Conservation (phyloP, 2,797 vertebrate species). For the Channa striata region DNA sequence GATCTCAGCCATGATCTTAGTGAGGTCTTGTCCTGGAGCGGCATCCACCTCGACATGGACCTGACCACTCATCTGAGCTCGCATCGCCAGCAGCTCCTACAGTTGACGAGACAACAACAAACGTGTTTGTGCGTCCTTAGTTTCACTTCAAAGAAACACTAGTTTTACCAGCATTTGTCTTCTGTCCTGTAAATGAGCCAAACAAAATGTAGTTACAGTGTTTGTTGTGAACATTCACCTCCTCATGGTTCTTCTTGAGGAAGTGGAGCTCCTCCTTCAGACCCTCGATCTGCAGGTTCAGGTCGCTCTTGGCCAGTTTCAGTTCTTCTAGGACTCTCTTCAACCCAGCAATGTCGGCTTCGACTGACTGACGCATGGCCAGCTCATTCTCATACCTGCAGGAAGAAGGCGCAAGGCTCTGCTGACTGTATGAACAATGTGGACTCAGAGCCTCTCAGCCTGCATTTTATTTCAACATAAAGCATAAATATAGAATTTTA, state of each 20-base stretch:
- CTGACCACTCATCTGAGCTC: constrained; percentile 84
- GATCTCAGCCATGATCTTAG: constrained; percentile 84
- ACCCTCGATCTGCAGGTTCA: constrained; percentile 74
- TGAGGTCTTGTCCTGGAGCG: constrained; percentile 80
- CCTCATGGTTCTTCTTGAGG: constrained; percentile 80
- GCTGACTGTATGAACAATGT: no score
- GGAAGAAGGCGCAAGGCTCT: not conserved
- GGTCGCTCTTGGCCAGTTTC: constrained; percentile 64
- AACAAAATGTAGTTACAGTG: no score
- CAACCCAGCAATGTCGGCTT: constrained; percentile 76
- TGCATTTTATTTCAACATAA: no score
- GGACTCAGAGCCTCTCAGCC: no score
- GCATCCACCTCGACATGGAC: constrained; percentile 89
- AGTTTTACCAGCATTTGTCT: no score
- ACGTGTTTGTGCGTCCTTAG: no score
- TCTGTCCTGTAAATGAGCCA: no score
- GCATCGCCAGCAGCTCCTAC: constrained; percentile 83
- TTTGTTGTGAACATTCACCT: constrained; percentile 57
- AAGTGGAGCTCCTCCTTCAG: constrained; percentile 79
- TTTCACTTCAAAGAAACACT: no score
- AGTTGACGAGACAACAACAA: not conserved
- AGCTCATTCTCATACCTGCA: constrained; percentile 81
- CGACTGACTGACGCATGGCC: constrained; percentile 70
- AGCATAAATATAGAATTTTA: no score
- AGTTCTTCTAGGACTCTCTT: constrained; percentile 75